These are phyloP conservation scores for Pardalotus punctatus DNA, from an alignment of 2,113 vertebrate species.

Conservation along the genomic window DNA sequence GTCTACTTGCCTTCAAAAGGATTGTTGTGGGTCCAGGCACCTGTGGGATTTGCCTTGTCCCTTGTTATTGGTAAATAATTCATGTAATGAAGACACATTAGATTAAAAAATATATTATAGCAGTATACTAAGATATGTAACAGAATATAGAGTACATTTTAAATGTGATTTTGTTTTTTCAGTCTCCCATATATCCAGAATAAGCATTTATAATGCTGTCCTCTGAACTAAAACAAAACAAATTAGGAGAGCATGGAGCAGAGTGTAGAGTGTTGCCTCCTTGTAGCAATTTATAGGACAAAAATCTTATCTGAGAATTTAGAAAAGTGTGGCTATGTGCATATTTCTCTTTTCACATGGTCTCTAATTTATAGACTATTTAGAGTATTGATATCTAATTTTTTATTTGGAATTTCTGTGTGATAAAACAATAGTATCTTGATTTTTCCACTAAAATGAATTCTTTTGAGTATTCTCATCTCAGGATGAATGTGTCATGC, in stretches of 20 bases:
- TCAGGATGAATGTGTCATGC: not conserved
- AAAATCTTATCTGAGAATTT: not conserved
- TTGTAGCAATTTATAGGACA: not conserved
- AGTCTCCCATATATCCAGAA: not conserved
- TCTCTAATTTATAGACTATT: not conserved
- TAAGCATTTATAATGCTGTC: not conserved
- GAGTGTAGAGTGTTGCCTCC: not conserved
- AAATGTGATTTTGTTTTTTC: not conserved
- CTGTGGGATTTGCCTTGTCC: slow-evolving; percentile 78
- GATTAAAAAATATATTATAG: not conserved
- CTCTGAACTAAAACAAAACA: not conserved
- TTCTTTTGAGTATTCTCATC: not conserved
- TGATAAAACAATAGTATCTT: not conserved
- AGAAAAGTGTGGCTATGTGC: not conserved
- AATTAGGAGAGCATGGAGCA: not conserved
- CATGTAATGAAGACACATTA: not conserved
- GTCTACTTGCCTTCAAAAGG: slow-evolving; percentile 81
- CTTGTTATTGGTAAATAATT: slow-evolving; percentile 80
- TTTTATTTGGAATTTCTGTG: not conserved
- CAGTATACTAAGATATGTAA: not conserved
- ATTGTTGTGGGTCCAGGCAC: slow-evolving; percentile 81
- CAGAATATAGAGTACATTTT: not conserved
- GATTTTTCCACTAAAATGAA: not conserved
- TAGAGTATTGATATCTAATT: not conserved
- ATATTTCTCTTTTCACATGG: not conserved